These are phyloP conservation scores for Nyctibius bracteatus DNA, from an alignment of 2,113 vertebrate species.

Conservation along the genomic window DNA sequence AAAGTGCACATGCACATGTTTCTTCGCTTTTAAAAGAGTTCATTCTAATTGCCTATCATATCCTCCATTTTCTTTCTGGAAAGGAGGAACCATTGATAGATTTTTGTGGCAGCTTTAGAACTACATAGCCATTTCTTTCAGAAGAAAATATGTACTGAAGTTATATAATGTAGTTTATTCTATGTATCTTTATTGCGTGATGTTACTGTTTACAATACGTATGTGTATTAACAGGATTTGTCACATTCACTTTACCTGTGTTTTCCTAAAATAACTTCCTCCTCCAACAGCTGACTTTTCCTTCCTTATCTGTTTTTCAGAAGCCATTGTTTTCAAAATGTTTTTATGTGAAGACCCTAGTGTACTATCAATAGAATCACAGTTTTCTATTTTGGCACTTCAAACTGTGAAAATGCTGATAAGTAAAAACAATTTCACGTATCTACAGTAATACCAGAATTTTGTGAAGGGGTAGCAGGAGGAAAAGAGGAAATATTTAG, in stretches of 20 bases:
- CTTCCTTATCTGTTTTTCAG: neutral
- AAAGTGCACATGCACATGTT: neutral
- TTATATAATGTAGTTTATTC: neutral
- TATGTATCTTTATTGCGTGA: neutral
- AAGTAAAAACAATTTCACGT: neutral
- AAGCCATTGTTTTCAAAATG: neutral
- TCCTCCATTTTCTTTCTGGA: neutral
- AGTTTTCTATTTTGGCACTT: neutral
- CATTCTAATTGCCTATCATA: neutral
- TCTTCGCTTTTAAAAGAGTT: neutral
- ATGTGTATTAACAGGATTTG: neutral
- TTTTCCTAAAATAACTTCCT: neutral
- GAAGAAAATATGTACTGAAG: neutral
- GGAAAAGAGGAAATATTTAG: neutral
- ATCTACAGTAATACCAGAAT: neutral
- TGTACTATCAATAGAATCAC: neutral
- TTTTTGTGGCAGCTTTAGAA: neutral
- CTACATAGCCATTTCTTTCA: neutral
- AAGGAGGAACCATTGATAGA: neutral
- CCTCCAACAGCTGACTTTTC: neutral
- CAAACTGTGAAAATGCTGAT: neutral
- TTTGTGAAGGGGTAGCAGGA: neutral
- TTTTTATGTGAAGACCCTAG: neutral
- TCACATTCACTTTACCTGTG: neutral
- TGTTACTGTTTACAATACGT: neutral